phyloP scores from a whole-genome alignment of 1,140 invertebrate genomes.

The Phthorimaea operculella region DNA sequence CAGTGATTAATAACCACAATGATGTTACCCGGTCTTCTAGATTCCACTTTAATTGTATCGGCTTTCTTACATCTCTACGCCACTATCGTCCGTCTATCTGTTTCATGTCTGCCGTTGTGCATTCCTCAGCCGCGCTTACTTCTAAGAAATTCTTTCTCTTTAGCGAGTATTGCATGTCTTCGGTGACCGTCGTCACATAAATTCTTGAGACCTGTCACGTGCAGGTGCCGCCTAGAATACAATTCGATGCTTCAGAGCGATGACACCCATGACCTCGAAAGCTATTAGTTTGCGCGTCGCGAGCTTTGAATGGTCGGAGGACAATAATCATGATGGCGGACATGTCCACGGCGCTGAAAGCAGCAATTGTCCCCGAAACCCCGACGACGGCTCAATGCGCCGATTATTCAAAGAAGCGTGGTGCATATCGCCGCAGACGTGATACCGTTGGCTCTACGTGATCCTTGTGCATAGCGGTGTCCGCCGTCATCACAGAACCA shows the following conservation, averaged over 20 bases:
- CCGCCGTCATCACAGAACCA: constrained; percentile 39
- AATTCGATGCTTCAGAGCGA: too few relatives aligned
- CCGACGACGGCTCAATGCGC: constrained; percentile 13
- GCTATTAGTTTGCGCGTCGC: background rate
- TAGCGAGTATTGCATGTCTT: too few relatives aligned
- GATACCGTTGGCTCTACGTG: constrained; percentile 54
- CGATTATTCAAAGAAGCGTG: constrained; percentile 49
- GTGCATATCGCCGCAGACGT: constrained; percentile 25
- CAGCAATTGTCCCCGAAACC: constrained; percentile 19
- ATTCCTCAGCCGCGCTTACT: background rate
- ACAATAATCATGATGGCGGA: background rate
- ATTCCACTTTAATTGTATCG: constrained; percentile 47
- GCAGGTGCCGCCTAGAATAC: too few relatives aligned
- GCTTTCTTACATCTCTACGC: constrained; percentile 41
- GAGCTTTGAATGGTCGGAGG: background rate
- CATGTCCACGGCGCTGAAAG: constrained; percentile 2
- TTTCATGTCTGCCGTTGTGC: constrained; percentile 1
- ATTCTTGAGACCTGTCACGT: too few relatives aligned
- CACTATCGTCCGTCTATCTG: background rate
- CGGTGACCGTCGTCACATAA: too few relatives aligned
- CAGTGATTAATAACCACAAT: constrained; percentile 37
- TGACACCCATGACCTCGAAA: too few relatives aligned
- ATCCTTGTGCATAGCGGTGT: constrained; percentile 39
- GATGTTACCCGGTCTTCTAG: constrained; percentile 42
- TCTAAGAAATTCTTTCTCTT: background rate